A percentile compares a stretch with the other conserved stretches of the same genome.
Conservation (phyloP, 2,797 vertebrate genomes). For the Xiphorhynchus erythropygius region DNA sequence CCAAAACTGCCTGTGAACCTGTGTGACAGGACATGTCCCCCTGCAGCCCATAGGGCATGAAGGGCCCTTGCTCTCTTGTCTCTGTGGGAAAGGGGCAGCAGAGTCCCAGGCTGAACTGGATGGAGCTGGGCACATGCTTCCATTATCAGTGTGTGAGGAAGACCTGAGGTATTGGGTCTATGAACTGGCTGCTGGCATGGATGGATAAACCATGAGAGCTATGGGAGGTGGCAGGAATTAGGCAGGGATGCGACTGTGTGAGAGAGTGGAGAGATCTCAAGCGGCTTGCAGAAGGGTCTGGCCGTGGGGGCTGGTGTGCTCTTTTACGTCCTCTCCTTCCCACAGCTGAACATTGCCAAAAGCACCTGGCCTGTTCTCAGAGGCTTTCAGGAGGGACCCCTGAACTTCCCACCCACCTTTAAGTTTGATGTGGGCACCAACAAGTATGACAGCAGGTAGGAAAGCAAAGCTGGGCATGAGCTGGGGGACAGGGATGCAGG, state of each 20-base stretch:
- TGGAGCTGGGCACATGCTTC: neutral
- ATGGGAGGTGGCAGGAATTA: neutral
- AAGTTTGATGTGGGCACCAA: constrained; percentile 96
- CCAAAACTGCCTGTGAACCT: neutral
- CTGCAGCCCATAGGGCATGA: fast-evolving
- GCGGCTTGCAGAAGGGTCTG: neutral
- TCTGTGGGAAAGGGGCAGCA: neutral
- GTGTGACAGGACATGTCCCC: neutral
- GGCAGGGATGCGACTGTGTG: neutral
- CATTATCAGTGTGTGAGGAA: neutral
- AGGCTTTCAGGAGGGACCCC: constrained; percentile 91
- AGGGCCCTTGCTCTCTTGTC: neutral
- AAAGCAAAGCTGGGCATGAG: neutral
- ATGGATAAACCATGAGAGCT: neutral
- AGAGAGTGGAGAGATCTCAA: neutral
- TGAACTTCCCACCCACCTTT: constrained; percentile 95
- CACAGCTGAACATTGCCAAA: constrained; percentile 94
- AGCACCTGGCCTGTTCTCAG: constrained; percentile 89
- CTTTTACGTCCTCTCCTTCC: neutral
- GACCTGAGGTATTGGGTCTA: neutral
- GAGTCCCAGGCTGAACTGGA: neutral
- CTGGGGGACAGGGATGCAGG: neutral
- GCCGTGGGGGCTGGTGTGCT: neutral
- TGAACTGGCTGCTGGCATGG: neutral
- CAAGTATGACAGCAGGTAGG: constrained; percentile 94